These are phyloP conservation scores for Halisarca cf. caerulea DNA, from an alignment of 37 sponge, comb jelly and placozoan genomes.

Conservation along the genomic window DNA sequence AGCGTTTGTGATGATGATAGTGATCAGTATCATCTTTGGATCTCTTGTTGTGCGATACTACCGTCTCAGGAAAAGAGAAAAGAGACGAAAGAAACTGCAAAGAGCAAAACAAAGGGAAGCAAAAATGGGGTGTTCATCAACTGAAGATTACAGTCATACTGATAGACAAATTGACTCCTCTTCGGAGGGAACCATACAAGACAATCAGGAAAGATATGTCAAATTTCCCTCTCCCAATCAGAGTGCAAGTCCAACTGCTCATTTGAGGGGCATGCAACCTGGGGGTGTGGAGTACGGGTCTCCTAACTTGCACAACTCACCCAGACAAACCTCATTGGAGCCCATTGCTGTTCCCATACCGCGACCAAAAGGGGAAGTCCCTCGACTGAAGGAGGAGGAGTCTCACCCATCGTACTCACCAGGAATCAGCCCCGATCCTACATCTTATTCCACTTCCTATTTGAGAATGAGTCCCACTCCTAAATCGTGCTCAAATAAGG, in stretches of 20 bases:
- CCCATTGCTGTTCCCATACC: background rate
- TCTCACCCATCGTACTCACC: background rate
- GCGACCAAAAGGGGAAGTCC: background rate
- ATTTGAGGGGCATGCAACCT: background rate
- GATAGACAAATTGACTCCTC: background rate
- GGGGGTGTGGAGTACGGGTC: background rate
- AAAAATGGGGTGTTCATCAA: background rate
- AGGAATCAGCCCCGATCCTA: background rate
- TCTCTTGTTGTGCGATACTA: conserved; percentile 7
- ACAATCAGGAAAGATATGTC: background rate
- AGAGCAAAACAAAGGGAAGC: background rate
- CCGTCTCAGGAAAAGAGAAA: background rate
- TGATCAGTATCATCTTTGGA: background rate
- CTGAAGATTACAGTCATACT: background rate
- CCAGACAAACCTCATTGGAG: background rate
- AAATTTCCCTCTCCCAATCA: too few species aligned
- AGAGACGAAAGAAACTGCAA: background rate
- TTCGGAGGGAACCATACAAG: background rate
- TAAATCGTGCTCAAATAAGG: background rate
- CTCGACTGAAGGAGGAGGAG: background rate
- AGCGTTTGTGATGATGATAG: background rate
- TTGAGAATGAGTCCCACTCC: too few species aligned
- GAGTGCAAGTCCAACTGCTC: background rate
- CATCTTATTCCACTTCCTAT: background rate
- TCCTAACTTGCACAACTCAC: background rate